Evolutionary conservation across 2,797 vertebrate genomes (phyloP), one percentile per base, ranked within the genome.

Genomic region (Chelon auratus): DNA sequence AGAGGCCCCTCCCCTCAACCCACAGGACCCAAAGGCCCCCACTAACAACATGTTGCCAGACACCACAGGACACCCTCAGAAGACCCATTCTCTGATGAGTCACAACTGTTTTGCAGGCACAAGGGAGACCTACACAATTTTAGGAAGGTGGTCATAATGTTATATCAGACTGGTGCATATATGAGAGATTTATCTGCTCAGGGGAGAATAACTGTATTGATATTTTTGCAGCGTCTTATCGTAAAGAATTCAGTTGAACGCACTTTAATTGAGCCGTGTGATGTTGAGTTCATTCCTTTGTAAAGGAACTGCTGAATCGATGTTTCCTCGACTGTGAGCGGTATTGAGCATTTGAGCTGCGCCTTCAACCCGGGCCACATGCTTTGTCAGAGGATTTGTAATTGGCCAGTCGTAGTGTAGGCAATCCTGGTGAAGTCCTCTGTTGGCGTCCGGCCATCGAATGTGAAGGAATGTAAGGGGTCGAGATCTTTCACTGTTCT

Each of bases 381-480:
- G 75, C 66, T 62, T 68, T 56, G 70, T 68, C 59, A 70, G 78
- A 62, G 60, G 68, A 74, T 15, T 50, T 68, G 68, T 83, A 89
- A 89, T 88, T 87, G 79, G 72, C 62, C 26, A 4, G 75, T 59
- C 68, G 68, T 74, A 75, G 75, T 0, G 42, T 67, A 73, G 85
- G 80, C 81, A 75, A 60, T 78, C 80, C 74, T 68, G 80, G 76
- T 70, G 68, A 86, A 87, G 78, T 82, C 84, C 75, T 71, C 4
- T 15, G 22, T 5, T 86, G 88, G 83, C 81, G 77, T 12, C 0
- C 51, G 51, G 68, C 85, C 82, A 79, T 52, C 24, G 65, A 78
- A 70, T 85, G 85, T 76, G 68, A 61, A 75, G 88, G 90, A 90
- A 91, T 91, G 82, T 47, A 47, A 72, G 75, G 62, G 76, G 84